Evolutionary conservation across 2,888 invertebrate genomes (phyloP).

Genomic region (Pedicia rivosa): DNA sequence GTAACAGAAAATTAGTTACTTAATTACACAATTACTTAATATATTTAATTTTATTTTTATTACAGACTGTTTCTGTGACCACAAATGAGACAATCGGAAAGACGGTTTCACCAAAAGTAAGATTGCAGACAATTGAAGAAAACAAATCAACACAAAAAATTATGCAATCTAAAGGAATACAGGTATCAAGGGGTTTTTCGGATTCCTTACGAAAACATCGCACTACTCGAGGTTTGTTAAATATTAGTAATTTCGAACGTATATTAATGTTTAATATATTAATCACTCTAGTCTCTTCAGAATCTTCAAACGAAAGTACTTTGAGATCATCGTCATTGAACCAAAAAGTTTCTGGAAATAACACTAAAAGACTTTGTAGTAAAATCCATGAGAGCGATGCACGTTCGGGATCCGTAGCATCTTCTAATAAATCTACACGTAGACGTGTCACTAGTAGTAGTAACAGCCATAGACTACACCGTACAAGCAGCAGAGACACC

Average conservation of each 20-base stretch:
- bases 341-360: background rate
- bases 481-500: slow-evolving; percentile 35
- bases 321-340: slow-evolving; percentile 1
- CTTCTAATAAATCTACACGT: slow-evolving; percentile 5
- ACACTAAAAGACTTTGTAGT: background rate
- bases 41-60: background rate
- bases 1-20: too few species aligned
- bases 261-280: background rate
- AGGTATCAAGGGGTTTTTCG: slow-evolving; percentile 9
- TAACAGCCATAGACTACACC: slow-evolving; percentile 23
- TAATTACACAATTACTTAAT: too few species aligned
- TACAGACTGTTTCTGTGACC: slow-evolving; percentile 34
- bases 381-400: background rate
- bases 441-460: background rate
- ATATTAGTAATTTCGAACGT: background rate
- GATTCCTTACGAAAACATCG: slow-evolving; percentile 6
- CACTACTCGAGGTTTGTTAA: slow-evolving; percentile 1
- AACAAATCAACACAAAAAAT: slow-evolving; percentile 14
- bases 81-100: slow-evolving; percentile 32
- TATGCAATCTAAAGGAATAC: slow-evolving; percentile 10
- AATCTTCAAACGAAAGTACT: slow-evolving; percentile 13
- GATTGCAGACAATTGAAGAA: slow-evolving; percentile 29
- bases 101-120: slow-evolving; percentile 19
- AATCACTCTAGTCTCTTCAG: slow-evolving; percentile 9
- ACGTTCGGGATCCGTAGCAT: background rate